Conservation (phyloP, 2,888 invertebrate species). For the Parnassius smintheus region DNA sequence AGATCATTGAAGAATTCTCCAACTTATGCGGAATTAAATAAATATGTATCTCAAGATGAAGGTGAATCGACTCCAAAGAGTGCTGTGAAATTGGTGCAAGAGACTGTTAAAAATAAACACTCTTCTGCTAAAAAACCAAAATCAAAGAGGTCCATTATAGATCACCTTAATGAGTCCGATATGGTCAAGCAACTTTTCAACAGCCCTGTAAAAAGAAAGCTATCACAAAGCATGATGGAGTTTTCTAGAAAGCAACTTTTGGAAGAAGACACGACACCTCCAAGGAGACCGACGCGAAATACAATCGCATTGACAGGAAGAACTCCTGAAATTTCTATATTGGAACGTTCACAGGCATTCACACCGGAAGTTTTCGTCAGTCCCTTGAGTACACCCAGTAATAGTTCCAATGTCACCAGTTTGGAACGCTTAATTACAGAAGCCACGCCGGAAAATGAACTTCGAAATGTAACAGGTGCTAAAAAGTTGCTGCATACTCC, state of each 20-base stretch:
- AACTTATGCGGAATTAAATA: slow-evolving; percentile 30
- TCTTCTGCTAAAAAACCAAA: slow-evolving; percentile 74
- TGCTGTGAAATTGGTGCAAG: slow-evolving; percentile 54
- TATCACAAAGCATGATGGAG: slow-evolving; percentile 75
- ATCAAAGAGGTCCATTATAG: slow-evolving; percentile 71
- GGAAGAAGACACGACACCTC: slow-evolving; percentile 42
- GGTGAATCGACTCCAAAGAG: slow-evolving; percentile 64
- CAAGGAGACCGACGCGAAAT: slow-evolving; percentile 40
- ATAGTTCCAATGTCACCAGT: slow-evolving; percentile 49
- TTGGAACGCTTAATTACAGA: slow-evolving; percentile 51
- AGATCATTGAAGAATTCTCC: slow-evolving; percentile 33
- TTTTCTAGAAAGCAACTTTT: slow-evolving; percentile 54
- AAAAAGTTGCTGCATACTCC: slow-evolving; percentile 48
- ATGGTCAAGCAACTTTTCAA: slow-evolving; percentile 70
- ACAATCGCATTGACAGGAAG: slow-evolving; percentile 41
- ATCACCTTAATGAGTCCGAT: slow-evolving; percentile 65
- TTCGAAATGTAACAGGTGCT: slow-evolving; percentile 50
- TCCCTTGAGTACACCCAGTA: slow-evolving; percentile 51
- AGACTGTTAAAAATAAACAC: slow-evolving; percentile 69
- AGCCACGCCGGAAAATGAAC: slow-evolving; percentile 50
- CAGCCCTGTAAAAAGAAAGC: slow-evolving; percentile 72
- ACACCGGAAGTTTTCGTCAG: slow-evolving; percentile 63
- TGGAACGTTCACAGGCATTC: slow-evolving; percentile 42
- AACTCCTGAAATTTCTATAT: slow-evolving; percentile 42
- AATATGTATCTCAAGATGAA: slow-evolving; percentile 34